Percentiles rank a stretch among this genome's conserved stretches.
Conservation (phyloP, 2,888 invertebrate species). For the Argyresthia goedartella region DNA sequence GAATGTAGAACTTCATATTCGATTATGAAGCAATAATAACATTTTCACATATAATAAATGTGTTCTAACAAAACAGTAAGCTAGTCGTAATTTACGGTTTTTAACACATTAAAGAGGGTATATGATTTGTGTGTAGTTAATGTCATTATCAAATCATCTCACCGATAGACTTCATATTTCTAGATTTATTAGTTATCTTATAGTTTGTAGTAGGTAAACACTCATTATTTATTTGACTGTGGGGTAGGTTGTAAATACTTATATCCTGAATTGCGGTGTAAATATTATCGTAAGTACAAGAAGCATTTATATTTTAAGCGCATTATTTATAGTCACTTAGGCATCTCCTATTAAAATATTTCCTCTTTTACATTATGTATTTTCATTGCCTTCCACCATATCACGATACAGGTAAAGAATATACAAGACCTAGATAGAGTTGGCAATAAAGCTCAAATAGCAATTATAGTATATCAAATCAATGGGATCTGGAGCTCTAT, state of each 20-base stretch:
- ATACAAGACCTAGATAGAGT: no score
- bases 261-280: slow-evolving; percentile 31
- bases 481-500: no score
- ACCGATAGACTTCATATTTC: slow-evolving; percentile 30
- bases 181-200: background rate
- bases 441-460: no score
- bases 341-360: slow-evolving; percentile 26
- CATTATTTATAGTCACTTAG: slow-evolving; percentile 39
- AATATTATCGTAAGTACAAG: slow-evolving; percentile 18
- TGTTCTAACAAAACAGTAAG: no score
- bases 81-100: no score
- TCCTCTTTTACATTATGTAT: slow-evolving; percentile 16
- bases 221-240: slow-evolving; percentile 47
- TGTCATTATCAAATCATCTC: slow-evolving; percentile 13
- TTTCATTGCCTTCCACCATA: background rate
- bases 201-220: background rate
- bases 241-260: slow-evolving; percentile 41
- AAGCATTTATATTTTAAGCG: slow-evolving; percentile 29
- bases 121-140: no score
- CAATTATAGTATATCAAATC: no score
- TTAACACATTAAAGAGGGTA: no score
- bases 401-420: background rate
- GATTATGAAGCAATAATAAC: no score
- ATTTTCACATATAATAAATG: no score
- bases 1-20: no score